A percentile compares a stretch with the other conserved stretches of the same genome.
Conservation (phyloP, 2,113 vertebrate genomes). For the Pholis gunnellus region DNA sequence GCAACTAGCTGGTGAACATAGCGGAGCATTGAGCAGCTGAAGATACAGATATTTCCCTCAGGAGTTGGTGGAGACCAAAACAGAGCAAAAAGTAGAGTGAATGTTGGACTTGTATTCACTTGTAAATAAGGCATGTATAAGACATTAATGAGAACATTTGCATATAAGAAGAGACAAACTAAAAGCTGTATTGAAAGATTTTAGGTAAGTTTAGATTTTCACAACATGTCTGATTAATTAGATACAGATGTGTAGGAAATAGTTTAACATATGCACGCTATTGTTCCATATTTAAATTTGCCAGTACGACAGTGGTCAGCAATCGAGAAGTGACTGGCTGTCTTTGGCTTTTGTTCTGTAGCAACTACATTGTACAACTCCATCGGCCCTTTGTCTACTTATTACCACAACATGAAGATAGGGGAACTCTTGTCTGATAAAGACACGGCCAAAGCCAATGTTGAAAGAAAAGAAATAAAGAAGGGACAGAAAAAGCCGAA, state of each 20-base stretch:
- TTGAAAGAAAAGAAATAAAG: slow-evolving; percentile 8
- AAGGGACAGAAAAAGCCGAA: slow-evolving; percentile 6
- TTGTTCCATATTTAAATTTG: not conserved
- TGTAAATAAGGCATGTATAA: not conserved
- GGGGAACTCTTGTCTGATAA: not conserved
- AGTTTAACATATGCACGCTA: not conserved
- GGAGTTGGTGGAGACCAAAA: not conserved
- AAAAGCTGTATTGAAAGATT: not conserved
- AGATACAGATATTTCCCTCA: not conserved
- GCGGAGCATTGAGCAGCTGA: not conserved
- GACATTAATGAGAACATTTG: not conserved
- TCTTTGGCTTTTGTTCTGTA: not conserved
- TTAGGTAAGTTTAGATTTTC: not conserved
- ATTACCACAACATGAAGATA: slow-evolving; percentile 5
- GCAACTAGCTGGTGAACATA: not conserved
- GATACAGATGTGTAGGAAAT: not conserved
- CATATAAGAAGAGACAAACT: not conserved
- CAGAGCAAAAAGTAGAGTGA: not conserved
- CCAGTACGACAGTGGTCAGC: not conserved
- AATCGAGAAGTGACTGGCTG: not conserved
- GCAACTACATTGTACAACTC: not conserved
- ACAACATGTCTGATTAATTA: not conserved
- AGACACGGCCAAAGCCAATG: not conserved
- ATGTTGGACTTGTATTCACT: not conserved
- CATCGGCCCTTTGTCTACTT: not conserved